These are phyloP conservation scores for Enteromius treurensis DNA, from an alignment of 2,797 vertebrate genomes.

Conservation along the genomic window DNA sequence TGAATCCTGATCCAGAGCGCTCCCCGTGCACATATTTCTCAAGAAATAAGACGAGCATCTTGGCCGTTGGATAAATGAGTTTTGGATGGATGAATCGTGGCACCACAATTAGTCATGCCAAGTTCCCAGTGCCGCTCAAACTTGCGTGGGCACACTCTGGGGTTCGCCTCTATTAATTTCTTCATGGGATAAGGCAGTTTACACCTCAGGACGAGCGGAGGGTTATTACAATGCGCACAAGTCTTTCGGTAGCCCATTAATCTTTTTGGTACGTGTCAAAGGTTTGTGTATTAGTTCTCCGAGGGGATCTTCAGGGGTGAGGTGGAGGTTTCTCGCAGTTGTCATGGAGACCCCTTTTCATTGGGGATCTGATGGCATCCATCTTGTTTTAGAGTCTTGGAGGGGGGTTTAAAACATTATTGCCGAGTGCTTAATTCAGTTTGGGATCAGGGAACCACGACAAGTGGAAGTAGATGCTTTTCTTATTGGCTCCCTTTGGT, in stretches of 20 bases:
- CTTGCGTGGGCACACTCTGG: conserved; percentile 31
- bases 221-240: not conserved
- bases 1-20: not conserved
- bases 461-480: conserved; percentile 30
- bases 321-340: conserved; percentile 49
- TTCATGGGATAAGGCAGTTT: conserved; percentile 25
- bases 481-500: conserved; percentile 23
- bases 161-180: conserved; percentile 35
- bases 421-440: conserved; percentile 20
- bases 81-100: conserved; percentile 48
- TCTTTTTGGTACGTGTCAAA: conserved; percentile 51
- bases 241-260: conserved; percentile 34
- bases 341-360: conserved; percentile 66
- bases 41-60: conserved; percentile 5
- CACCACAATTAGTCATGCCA: conserved; percentile 49
- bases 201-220: not conserved
- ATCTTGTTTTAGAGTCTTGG: conserved; percentile 34
- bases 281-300: conserved; percentile 39
- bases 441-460: conserved; percentile 9
- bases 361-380: conserved; percentile 40
- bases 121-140: conserved; percentile 32
- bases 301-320: conserved; percentile 33
- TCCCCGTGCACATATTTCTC: conserved; percentile 21
- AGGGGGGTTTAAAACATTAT: conserved; percentile 31
- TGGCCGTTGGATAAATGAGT: conserved; percentile 44